Percentiles rank a stretch among this genome's conserved stretches.
These are phyloP conservation scores for Cataglyphis cursor DNA, from an alignment of 2,888 invertebrate species.

Conservation along the genomic window DNA sequence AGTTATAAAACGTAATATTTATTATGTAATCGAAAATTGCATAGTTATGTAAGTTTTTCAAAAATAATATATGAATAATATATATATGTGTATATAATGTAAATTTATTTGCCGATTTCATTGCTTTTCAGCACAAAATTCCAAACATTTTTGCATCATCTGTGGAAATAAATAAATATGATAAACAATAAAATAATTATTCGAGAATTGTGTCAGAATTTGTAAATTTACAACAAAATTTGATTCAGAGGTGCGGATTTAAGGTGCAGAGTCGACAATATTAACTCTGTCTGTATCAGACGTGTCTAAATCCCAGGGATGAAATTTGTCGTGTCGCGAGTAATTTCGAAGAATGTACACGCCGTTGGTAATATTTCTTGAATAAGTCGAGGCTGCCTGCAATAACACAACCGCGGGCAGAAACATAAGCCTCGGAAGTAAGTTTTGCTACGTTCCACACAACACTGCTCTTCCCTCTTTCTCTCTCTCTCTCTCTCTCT, in stretches of 20 bases:
- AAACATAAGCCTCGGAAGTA: conserved; percentile 68
- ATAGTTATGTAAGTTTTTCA: background rate
- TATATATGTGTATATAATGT: background rate
- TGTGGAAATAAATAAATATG: background rate
- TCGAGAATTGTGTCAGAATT: background rate
- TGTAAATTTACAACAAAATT: background rate
- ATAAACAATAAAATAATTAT: background rate
- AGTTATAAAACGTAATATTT: background rate
- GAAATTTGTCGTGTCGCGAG: conserved; percentile 50
- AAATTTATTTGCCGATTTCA: background rate
- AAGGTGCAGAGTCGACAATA: conserved; percentile 14
- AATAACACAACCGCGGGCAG: conserved; percentile 68
- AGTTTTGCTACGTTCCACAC: conserved; percentile 66
- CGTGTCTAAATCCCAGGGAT: background rate
- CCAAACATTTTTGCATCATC: background rate
- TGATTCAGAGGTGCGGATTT: background rate
- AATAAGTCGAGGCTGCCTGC: conserved; percentile 63
- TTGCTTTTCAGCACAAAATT: background rate
- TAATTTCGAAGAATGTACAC: conserved; percentile 62
- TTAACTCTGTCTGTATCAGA: background rate
- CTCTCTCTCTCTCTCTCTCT: background rate
- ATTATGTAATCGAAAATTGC: background rate
- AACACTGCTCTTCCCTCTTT: conserved; percentile 6
- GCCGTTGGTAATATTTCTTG: conserved; percentile 63
- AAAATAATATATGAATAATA: background rate